phyloP scores from a whole-genome alignment of 2,797 vertebrate species.

The Poliocrania exsul region DNA sequence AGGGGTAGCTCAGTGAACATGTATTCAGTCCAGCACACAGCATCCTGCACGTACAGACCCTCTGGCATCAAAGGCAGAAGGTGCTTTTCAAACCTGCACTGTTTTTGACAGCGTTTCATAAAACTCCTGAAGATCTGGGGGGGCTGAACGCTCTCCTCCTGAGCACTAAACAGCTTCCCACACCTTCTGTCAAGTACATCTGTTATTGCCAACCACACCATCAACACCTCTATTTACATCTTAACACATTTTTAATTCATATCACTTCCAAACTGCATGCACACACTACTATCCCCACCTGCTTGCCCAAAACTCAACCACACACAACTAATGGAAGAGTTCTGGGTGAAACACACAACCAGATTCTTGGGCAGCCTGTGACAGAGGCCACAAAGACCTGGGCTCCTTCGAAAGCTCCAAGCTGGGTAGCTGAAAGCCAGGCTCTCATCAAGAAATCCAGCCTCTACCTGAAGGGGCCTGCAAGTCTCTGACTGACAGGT shows the following conservation, averaged over 20 bases:
- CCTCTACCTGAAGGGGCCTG: background rate
- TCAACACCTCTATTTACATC: conserved; percentile 75
- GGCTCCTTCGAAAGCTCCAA: background rate
- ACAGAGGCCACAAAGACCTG: background rate
- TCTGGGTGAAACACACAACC: background rate
- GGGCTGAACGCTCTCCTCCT: conserved; percentile 1
- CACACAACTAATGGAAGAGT: background rate
- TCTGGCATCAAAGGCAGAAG: background rate
- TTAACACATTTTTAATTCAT: conserved; percentile 71
- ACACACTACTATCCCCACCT: conserved; percentile 43
- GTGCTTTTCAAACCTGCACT: background rate
- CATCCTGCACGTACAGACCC: background rate
- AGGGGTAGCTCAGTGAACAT: rapidly evolving
- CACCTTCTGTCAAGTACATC: conserved; percentile 74
- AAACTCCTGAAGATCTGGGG: conserved; percentile 29
- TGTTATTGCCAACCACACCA: conserved; percentile 49
- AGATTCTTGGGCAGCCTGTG: background rate
- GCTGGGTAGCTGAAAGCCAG: background rate
- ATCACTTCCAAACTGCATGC: conserved; percentile 56
- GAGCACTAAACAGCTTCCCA: conserved; percentile 49
- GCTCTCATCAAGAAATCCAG: background rate
- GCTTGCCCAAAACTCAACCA: background rate
- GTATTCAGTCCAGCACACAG: background rate
- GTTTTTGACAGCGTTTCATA: background rate
- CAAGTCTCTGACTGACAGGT: background rate